Evolutionary conservation across 2,797 vertebrate genomes (phyloP).

Genomic region (Squalus acanthias): DNA sequence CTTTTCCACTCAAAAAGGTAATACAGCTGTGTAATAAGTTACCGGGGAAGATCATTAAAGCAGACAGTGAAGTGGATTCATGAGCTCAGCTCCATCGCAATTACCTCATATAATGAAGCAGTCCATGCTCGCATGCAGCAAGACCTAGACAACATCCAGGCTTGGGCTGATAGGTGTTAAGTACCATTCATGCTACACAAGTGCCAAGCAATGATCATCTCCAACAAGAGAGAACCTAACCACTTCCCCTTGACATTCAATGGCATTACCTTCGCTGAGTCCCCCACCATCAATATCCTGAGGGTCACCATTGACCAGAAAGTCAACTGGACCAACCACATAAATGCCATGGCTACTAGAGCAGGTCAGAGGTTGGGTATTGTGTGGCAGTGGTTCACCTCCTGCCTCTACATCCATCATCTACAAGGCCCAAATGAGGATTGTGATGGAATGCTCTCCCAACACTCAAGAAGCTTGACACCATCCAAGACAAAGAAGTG

Average conservation of each 20-base stretch:
- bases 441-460: background rate
- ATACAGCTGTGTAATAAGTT: background rate
- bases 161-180: background rate
- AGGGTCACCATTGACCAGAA: background rate
- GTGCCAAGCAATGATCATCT: background rate
- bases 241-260: background rate
- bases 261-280: background rate
- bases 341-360: background rate
- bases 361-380: background rate
- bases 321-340: background rate
- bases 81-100: background rate
- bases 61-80: background rate
- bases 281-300: background rate
- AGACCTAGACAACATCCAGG: background rate
- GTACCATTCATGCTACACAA: background rate
- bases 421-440: background rate
- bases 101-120: background rate
- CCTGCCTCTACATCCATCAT: background rate
- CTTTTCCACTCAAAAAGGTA: background rate
- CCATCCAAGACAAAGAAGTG: background rate
- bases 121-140: background rate
- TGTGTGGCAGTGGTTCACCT: background rate
- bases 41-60: background rate
- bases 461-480: background rate
- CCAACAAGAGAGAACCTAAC: background rate